These are phyloP conservation scores for Stictocephala bisonia DNA, from an alignment of 2,888 invertebrate genomes.

Conservation along the genomic window DNA sequence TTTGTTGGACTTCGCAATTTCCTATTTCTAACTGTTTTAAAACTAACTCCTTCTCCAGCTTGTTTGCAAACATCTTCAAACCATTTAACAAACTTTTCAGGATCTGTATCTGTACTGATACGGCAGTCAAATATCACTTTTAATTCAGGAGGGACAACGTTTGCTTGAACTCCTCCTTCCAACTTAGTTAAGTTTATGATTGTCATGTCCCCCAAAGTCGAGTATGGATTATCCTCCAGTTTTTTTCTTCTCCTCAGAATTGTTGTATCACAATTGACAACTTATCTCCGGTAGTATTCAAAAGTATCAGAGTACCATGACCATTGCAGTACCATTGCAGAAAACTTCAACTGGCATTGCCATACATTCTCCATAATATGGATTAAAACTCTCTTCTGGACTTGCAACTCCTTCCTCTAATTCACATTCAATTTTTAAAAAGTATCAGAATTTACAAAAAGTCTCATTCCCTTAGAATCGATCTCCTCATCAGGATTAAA, in stretches of 20 bases:
- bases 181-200: conserved; percentile 86
- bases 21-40: conserved; percentile 74
- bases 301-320: conserved; percentile 85
- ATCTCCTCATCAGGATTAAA: conserved; percentile 90
- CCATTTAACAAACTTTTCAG: conserved; percentile 72
- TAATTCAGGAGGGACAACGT: conserved; percentile 89
- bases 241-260: conserved; percentile 76
- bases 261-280: conserved; percentile 77
- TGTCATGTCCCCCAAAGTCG: conserved; percentile 86
- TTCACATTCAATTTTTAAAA: conserved; percentile 82
- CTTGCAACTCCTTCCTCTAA: conserved; percentile 89
- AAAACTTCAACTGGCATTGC: conserved; percentile 70
- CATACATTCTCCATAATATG: conserved; percentile 81
- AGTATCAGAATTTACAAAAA: conserved; percentile 77
- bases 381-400: conserved; percentile 72
- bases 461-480: conserved; percentile 82
- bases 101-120: conserved; percentile 73
- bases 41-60: conserved; percentile 78
- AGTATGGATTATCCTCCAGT: conserved; percentile 72
- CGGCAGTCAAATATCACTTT: conserved; percentile 80
- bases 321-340: conserved; percentile 86
- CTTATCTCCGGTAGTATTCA: conserved; percentile 88
- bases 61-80: conserved; percentile 71
- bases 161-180: conserved; percentile 89
- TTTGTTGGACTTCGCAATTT: conserved; percentile 72